Evolutionary conservation across 2,797 vertebrate species (phyloP), one percentile per base, ranked within the genome.

Genomic region (Masticophis lateralis): DNA sequence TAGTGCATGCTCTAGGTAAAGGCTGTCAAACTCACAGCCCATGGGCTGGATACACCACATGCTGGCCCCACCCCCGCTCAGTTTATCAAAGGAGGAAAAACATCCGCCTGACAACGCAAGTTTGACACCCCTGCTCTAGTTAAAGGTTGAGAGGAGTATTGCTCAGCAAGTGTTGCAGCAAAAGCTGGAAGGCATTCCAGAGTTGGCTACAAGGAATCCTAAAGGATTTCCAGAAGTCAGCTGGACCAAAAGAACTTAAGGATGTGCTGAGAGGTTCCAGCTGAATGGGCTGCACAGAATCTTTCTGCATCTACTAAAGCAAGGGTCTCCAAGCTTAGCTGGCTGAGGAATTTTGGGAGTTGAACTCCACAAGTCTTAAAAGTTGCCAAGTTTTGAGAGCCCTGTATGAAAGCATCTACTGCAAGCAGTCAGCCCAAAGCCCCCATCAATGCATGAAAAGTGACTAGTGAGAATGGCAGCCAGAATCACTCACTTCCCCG

Each of bases 11-110:
- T 79, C 37, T 79, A 22, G 32, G 18, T 79, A 16, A 57, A 16
- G 56, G 56, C 56, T 57, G 14, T 57, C 56, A 57, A 57, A 57
- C 16, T 57, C 56, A 4, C 14, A 57, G 16, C 56, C 55, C 4
- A 4, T 0, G 4, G 56, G 14, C 14, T 4, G 4, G 56, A 57
- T 57, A 1, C 0, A 1, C 16, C 56, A 57, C 4, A 16, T 57
- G 56, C 56, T 57, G 14, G 14, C 16, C 16, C 56, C 56, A 1
- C 14, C 16, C 56, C 56, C 0, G 1, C 14, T 16, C 5, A 5
- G 56, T 57, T 57, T 57, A 57, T 5, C 16, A 4, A 57, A 57
- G 56, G 16, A 4, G 16, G 0, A 18, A 57, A 57, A 3, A 14
- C 14, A 57, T 0, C 16, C 5, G 1, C 56, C 5, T 57, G 56